Conservation (phyloP, 2,797 vertebrate genomes). For the Phrynocephalus vlangalii region DNA sequence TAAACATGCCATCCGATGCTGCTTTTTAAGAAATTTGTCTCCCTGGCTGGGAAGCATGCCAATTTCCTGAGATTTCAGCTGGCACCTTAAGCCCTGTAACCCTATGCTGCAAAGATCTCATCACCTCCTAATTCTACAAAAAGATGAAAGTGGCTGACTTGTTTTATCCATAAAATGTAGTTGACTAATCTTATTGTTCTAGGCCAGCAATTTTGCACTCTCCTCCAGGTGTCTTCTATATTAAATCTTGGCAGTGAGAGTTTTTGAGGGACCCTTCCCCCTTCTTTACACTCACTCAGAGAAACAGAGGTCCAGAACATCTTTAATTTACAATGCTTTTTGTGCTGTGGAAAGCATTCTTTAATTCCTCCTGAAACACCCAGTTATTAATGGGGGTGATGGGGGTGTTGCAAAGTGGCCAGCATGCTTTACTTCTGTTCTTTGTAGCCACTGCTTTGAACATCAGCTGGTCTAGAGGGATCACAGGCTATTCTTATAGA, state of each 20-base stretch:
- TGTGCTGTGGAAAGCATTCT: conserved; percentile 20
- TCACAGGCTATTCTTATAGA: conserved; percentile 47
- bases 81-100: no score
- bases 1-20: no score
- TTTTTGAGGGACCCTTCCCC: neutral
- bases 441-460: neutral
- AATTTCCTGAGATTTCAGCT: no score
- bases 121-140: no score
- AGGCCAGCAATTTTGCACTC: neutral
- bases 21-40: no score
- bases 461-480: conserved; percentile 59
- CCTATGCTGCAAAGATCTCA: no score
- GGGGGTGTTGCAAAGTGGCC: conserved; percentile 16
- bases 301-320: conserved; percentile 3
- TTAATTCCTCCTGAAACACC: conserved; percentile 41
- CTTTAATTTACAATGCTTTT: conserved; percentile 33
- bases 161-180: neutral
- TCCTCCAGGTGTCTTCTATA: neutral
- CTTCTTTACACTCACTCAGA: neutral
- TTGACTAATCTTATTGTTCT: neutral
- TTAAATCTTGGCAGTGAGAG: neutral
- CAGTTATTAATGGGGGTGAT: neutral
- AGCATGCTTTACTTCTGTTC: conserved; percentile 36
- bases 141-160: no score
- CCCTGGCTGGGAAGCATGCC: no score